A percentile compares a stretch with the other conserved stretches of the same genome.
These are phyloP conservation scores for Prionace glauca DNA, from an alignment of 2,797 vertebrate genomes.

Conservation along the genomic window DNA sequence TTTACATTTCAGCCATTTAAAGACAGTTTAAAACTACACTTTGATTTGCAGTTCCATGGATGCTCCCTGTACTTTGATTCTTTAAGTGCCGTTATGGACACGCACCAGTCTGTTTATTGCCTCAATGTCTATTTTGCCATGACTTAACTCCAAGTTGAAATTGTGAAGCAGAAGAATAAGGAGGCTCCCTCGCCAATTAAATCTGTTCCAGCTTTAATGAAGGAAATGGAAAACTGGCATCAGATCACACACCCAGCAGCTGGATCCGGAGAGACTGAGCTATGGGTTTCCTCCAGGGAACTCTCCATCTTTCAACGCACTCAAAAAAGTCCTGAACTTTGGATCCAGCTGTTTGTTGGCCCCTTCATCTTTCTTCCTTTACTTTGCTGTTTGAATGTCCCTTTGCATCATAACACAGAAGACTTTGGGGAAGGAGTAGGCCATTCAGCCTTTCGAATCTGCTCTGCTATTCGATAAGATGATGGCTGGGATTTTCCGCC, in stretches of 20 bases:
- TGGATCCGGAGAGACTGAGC: neutral
- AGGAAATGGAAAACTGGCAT: neutral
- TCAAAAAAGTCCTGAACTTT: no score
- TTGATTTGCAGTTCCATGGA: neutral
- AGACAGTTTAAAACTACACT: neutral
- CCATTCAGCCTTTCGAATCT: no score
- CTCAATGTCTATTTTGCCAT: neutral
- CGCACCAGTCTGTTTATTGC: neutral
- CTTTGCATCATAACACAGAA: neutral
- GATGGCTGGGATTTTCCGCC: no score
- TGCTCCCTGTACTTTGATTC: neutral
- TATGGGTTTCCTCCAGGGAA: neutral
- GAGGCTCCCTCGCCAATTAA: neutral
- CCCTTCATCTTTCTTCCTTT: neutral
- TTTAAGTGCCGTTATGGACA: conserved; percentile 10
- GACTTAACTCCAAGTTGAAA: no score
- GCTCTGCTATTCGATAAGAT: no score
- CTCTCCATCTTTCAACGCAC: neutral
- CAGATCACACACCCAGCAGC: neutral
- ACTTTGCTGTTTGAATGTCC: neutral
- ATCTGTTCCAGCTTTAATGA: neutral
- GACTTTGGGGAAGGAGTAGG: no score
- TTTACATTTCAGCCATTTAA: neutral
- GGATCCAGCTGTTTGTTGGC: no score
- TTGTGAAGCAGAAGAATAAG: neutral